These are phyloP conservation scores for Punctoribates punctum DNA, from an alignment of 2,888 invertebrate genomes.

Conservation along the genomic window DNA sequence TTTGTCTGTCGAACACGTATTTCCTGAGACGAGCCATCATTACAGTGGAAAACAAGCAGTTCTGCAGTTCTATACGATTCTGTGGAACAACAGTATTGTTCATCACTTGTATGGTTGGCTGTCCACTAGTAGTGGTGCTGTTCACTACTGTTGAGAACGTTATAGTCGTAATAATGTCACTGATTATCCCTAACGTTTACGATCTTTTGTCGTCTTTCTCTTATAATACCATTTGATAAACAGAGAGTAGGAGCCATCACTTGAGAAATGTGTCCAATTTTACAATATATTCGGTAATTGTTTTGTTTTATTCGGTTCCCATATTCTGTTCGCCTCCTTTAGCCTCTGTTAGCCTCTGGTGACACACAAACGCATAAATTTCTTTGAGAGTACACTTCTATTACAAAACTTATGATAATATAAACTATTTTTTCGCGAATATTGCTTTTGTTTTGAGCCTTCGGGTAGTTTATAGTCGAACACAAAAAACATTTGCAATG, in stretches of 20 bases:
- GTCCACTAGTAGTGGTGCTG: not conserved
- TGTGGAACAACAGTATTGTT: not conserved
- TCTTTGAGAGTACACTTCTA: constrained; percentile 3
- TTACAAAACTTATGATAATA: constrained; percentile 17
- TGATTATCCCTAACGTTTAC: constrained; percentile 28
- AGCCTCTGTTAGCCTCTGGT: not conserved
- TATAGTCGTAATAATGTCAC: constrained; percentile 29
- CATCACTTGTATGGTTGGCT: not conserved
- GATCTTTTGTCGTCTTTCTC: not conserved
- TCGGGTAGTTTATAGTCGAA: constrained; percentile 33
- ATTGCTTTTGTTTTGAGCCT: constrained; percentile 29
- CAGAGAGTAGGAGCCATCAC: not conserved
- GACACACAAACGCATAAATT: constrained; percentile 32
- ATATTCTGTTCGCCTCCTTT: not conserved
- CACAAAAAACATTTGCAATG: not conserved
- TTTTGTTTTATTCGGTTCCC: constrained; percentile 4
- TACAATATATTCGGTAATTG: constrained; percentile 26
- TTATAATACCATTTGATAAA: constrained; percentile 24
- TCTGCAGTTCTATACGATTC: not conserved
- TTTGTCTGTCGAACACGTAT: constrained; percentile 37
- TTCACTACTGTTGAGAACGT: not conserved
- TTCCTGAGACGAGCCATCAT: constrained; percentile 35
- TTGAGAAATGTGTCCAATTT: constrained; percentile 9
- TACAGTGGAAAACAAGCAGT: not conserved
- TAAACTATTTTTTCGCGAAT: not conserved